Evolutionary conservation across 37 sponge, comb jelly and placozoan genomes (phyloP), one percentile per base, ranked within the genome.

Genomic region (Axinella damicornis): DNA sequence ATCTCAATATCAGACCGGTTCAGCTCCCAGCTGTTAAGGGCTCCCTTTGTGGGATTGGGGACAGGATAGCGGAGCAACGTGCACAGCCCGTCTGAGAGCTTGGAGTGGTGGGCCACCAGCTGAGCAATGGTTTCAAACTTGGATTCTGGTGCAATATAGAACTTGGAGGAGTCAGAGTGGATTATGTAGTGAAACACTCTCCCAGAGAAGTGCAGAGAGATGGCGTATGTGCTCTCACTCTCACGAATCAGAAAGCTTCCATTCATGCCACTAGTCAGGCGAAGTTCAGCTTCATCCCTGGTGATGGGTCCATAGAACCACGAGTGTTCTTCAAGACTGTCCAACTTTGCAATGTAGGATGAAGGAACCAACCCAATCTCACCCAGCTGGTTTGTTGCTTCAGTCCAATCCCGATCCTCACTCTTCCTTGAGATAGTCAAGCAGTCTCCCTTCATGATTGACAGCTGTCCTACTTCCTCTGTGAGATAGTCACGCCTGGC

Each of bases 271-370:
- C 87, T 91, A 58, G 93, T 87, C 21, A 98, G 88, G 19, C 74
- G 71, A 37, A 90, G 79, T 87, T 98, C 98, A 12, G 98, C 98
- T 46, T 93, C 94, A 13, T 90, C 89, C 15, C 98, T 85, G 31
- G 98, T 91, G 41, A 98, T 92, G 70, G 85, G 84, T 1, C 96
- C 94, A 73, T 96, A 94, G 67, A 92, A 98, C 98, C 98, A 98
- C 16, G 98, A 85, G 71, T 95, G 92, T 82, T 94, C 96, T 73
- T 96, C 95, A 57, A 98, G 71, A 52, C 95, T 96, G 91, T 94
- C 92, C 20, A 96, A 41, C 53, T 92, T 89, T 60, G 90, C 90
- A 31, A 98, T 84, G 85, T 98, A 96, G 36, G 96, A 94, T 31
- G 92, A 73, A 22, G 99, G 99, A 11, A 98, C 79, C 96, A 95